These are phyloP conservation scores for Poecile montanus DNA, from an alignment of 2,797 vertebrate genomes.

Conservation along the genomic window DNA sequence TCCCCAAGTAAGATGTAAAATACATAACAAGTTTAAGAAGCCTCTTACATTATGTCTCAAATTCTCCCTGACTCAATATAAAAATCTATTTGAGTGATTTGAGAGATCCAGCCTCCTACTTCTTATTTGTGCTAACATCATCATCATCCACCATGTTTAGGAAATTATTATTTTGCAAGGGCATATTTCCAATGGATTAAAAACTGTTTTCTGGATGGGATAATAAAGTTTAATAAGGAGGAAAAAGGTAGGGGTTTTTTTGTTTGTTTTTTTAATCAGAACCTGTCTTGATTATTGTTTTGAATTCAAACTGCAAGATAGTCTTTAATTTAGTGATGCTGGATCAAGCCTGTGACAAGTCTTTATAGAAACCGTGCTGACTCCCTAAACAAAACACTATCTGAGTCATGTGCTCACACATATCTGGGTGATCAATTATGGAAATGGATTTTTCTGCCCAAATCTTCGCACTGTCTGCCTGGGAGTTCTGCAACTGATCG, in stretches of 20 bases:
- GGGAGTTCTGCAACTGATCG: background rate
- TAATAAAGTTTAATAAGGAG: background rate
- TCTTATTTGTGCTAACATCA: background rate
- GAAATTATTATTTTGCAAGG: background rate
- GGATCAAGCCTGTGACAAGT: background rate
- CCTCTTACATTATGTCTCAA: background rate
- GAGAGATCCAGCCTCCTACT: background rate
- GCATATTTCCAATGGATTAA: background rate
- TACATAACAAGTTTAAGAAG: background rate
- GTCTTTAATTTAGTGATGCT: background rate
- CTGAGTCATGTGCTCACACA: background rate
- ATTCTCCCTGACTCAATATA: background rate
- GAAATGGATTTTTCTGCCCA: background rate
- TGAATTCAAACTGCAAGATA: background rate
- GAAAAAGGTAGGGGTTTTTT: background rate
- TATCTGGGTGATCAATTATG: background rate
- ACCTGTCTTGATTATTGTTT: background rate
- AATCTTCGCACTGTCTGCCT: background rate
- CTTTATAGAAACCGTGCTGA: background rate
- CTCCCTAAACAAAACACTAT: background rate
- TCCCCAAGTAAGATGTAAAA: background rate
- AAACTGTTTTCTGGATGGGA: background rate
- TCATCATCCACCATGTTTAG: background rate
- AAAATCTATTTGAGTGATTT: background rate
- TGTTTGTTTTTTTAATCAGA: background rate